Evolutionary conservation across 2,113 vertebrate genomes (phyloP).

Genomic region (Laticauda laticaudata): DNA sequence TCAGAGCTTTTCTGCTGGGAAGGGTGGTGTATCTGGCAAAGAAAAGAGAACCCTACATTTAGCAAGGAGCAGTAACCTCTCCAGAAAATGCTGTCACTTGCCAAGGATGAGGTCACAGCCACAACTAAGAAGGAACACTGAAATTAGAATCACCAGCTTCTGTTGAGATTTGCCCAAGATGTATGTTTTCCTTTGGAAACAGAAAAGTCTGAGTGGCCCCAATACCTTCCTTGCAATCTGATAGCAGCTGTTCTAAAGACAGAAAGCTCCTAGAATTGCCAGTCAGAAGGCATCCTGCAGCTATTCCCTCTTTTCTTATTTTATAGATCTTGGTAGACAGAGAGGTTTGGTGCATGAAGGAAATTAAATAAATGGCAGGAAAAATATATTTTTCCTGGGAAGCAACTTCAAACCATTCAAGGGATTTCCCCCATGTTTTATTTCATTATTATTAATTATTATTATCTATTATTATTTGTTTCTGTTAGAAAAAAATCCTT

Average conservation of each 20-base stretch:
- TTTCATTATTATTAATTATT: not conserved
- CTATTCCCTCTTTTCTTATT: not conserved
- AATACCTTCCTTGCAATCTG: not conserved
- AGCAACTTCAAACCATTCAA: not conserved
- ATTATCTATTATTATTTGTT: not conserved
- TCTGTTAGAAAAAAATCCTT: not conserved
- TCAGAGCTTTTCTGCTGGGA: slow-evolving; percentile 87
- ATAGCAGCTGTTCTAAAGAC: not conserved
- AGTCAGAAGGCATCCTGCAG: not conserved
- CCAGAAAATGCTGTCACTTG: not conserved
- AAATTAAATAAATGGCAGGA: not conserved
- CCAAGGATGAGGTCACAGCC: slow-evolving; percentile 22
- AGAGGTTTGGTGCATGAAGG: not conserved
- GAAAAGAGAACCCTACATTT: slow-evolving; percentile 5
- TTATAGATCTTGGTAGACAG: not conserved
- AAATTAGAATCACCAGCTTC: slow-evolving; percentile 9
- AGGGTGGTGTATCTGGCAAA: slow-evolving; percentile 81
- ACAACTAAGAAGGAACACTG: not conserved
- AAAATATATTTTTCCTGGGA: not conserved
- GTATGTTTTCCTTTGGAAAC: not conserved
- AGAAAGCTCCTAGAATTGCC: no score
- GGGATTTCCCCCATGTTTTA: not conserved
- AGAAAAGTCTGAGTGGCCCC: not conserved
- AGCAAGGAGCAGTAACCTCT: not conserved
- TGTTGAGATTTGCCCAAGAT: slow-evolving; percentile 5